Evolutionary conservation across 2,797 vertebrate species (phyloP).

Genomic region (Bradypodion ventrale): DNA sequence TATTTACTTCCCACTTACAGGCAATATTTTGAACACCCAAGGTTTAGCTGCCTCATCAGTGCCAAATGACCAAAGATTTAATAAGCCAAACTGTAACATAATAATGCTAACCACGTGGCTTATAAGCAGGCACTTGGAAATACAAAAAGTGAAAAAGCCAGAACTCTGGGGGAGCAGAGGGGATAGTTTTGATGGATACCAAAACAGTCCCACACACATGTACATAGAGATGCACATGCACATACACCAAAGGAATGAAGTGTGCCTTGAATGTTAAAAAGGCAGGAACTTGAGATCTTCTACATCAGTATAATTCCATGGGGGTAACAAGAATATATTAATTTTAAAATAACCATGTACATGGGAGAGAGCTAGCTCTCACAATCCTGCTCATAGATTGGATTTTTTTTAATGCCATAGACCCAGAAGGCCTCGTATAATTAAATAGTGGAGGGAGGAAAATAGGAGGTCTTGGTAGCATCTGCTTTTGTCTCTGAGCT

Average conservation of each 20-base stretch:
- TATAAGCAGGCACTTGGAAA: conserved; percentile 52
- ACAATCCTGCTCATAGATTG: background rate
- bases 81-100: conserved; percentile 47
- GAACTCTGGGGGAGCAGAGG: conserved; percentile 48
- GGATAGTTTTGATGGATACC: conserved; percentile 56
- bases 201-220: conserved; percentile 11
- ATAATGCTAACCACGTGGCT: conserved; percentile 53
- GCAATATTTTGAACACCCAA: conserved; percentile 44
- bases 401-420: background rate
- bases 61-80: conserved; percentile 60
- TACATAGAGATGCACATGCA: background rate
- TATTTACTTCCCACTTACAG: conserved; percentile 53
- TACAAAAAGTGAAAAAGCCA: conserved; percentile 35
- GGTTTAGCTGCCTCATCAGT: conserved; percentile 38
- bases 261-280: conserved; percentile 58
- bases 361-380: background rate
- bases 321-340: conserved; percentile 46
- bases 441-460: background rate
- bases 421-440: conserved; percentile 20
- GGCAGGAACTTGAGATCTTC: conserved; percentile 51
- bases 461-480: conserved; percentile 4
- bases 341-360: conserved; percentile 16
- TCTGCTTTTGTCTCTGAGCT: background rate
- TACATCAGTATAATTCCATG: conserved; percentile 50
- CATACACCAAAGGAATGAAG: conserved; percentile 30